These are phyloP conservation scores for Haliaeetus leucogaster DNA, from an alignment of 2,113 vertebrate species.

Conservation along the genomic window DNA sequence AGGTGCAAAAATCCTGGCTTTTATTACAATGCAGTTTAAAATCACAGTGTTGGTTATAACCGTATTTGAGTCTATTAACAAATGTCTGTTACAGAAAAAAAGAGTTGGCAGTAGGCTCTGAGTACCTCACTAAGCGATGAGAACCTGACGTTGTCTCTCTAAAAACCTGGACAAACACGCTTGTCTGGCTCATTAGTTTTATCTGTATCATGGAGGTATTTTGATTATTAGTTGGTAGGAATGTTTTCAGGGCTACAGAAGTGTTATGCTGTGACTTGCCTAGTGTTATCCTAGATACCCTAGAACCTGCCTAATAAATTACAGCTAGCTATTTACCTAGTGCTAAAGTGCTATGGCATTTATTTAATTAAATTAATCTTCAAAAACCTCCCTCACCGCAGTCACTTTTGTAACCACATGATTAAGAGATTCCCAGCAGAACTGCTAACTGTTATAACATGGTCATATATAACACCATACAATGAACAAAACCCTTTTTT, in stretches of 20 bases:
- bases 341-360: not conserved
- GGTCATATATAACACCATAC: not conserved
- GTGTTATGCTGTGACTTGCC: conserved; percentile 24
- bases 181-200: conserved; percentile 30
- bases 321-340: not conserved
- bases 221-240: conserved; percentile 23
- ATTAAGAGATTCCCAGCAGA: not conserved
- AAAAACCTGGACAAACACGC: not conserved
- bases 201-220: conserved; percentile 16
- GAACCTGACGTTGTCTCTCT: not conserved
- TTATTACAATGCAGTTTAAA: not conserved
- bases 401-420: not conserved
- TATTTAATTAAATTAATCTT: not conserved
- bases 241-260: conserved; percentile 15
- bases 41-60: not conserved
- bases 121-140: not conserved
- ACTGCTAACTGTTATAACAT: not conserved
- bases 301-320: not conserved
- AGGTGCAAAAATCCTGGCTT: not conserved
- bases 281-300: not conserved
- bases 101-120: not conserved
- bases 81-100: not conserved
- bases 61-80: not conserved
- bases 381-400: not conserved
- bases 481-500: not conserved